A percentile compares a stretch with the other conserved stretches of the same genome.
phyloP scores from a whole-genome alignment of 2,888 invertebrate genomes.

The Apamea sordens region DNA sequence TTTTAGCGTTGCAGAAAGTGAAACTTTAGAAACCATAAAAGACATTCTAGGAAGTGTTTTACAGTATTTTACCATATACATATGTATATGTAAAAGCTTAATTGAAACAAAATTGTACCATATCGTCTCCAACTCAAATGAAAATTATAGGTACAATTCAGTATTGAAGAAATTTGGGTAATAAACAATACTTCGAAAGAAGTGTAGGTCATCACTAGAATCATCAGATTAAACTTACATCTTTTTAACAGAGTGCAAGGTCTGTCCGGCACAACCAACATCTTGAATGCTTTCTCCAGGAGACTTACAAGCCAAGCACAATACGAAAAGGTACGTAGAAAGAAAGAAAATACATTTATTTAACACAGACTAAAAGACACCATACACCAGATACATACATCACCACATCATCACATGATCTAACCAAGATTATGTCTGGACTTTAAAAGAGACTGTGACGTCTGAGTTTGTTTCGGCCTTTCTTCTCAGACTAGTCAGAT shows the following conservation, averaged over 20 bases:
- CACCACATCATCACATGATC: too few relatives aligned
- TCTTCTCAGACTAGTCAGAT: too few relatives aligned
- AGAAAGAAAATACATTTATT: too few relatives aligned
- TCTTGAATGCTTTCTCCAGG: slow-evolving; percentile 83
- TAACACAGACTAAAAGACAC: too few relatives aligned
- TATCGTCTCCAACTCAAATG: background rate
- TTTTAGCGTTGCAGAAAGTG: background rate
- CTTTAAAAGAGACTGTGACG: too few relatives aligned
- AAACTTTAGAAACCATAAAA: background rate
- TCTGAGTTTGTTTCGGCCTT: too few relatives aligned
- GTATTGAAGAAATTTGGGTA: background rate
- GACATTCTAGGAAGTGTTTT: background rate
- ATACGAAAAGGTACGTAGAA: slow-evolving; percentile 76
- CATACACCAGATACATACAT: too few relatives aligned
- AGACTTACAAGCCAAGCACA: slow-evolving; percentile 80
- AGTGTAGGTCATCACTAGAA: background rate
- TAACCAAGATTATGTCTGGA: too few relatives aligned
- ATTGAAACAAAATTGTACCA: background rate
- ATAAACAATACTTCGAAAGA: background rate
- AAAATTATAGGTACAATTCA: background rate
- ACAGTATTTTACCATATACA: background rate
- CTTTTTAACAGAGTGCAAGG: slow-evolving; percentile 82
- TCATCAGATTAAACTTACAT: background rate
- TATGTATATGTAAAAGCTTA: background rate
- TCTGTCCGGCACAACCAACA: slow-evolving; percentile 85